These are phyloP conservation scores for Leptobrachium ailaonicum DNA, from an alignment of 2,113 vertebrate species.

Conservation along the genomic window DNA sequence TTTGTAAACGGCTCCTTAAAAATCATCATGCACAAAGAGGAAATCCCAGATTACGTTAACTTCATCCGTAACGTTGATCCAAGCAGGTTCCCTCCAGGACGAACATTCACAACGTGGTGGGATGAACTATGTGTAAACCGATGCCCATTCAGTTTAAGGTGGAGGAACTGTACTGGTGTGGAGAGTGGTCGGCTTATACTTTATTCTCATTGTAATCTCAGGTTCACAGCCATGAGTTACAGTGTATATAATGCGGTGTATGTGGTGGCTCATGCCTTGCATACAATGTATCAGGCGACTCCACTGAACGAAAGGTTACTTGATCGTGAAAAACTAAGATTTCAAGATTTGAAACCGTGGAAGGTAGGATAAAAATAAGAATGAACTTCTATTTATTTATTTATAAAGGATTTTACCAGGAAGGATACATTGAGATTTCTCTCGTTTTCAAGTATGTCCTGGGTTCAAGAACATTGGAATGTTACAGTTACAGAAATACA, in stretches of 20 bases:
- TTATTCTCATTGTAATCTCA: slow-evolving; percentile 1
- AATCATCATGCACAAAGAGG: neutral
- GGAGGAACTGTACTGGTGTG: slow-evolving; percentile 2
- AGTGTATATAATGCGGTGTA: slow-evolving; percentile 12
- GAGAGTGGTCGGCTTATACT: neutral
- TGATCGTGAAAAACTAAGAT: neutral
- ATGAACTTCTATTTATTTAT: no score
- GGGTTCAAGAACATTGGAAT: no score
- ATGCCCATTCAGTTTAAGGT: neutral
- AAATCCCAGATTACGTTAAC: slow-evolving; percentile 1
- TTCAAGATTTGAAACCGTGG: slow-evolving; percentile 4
- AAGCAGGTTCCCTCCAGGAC: neutral
- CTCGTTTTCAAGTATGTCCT: no score
- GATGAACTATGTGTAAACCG: neutral
- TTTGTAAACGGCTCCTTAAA: neutral
- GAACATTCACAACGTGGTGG: neutral
- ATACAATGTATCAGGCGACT: neutral
- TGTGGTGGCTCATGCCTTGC: slow-evolving; percentile 1
- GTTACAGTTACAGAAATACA: no score
- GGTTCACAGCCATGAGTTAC: slow-evolving; percentile 7
- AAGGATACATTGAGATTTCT: no score
- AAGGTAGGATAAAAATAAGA: neutral
- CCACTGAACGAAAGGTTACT: neutral
- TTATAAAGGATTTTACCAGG: no score
- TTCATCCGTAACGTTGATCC: neutral